Base-by-base conservation (phyloP, 2,888 invertebrate species). In the Drosophila neoperkinsi region DNA sequence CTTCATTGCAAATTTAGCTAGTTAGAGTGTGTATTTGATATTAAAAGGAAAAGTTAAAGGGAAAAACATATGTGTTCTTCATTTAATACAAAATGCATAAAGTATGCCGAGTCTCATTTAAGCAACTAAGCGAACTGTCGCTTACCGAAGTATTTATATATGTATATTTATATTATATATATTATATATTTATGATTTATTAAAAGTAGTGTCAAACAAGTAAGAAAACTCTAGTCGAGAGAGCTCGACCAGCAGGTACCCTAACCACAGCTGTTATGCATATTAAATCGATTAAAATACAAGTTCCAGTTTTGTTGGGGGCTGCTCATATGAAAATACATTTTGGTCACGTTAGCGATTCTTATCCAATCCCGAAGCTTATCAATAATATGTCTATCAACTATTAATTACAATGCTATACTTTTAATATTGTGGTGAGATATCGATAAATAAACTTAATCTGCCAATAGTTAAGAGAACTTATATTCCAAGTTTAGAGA, bases 1-100 rank as follows among this genome's bases (percentile, higher is more conserved):
- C 49, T 41, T 36, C 34, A 51, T 49, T 58, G 28, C 43, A 62
- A 67, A 61, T 33, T 60, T 70, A 63, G 31, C 51, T 31, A 18
- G 33, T 50, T 52, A 43, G 41, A 49, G 18, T 58, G 11, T 10
- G 52, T 36, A 31, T 33, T 57, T 50, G 33, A 31, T 68, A 41
- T 43, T n/a, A 13, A 34, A 38, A 25, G 9, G n/a, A 50, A 31
- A 18, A 21, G 33, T 28, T 25, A 4, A 38, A 10, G n/a, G 11
- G 9, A 28, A 33, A 34, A 9, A 11, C 6, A 3, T 16, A 2
- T 5, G 0, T 30, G n/a, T 38, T 55, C 9, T 21, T 7, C 1
- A 4, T 16, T 13, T 21, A 1, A 28, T 52, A 31, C 36, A 21
- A 28, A 38, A 18, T 25, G 36, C n/a, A 30, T 13, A 50, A 28